Evolutionary conservation across 2,888 invertebrate genomes (phyloP), one percentile per base, ranked within the genome.

Genomic region (Polia nebulosa): DNA sequence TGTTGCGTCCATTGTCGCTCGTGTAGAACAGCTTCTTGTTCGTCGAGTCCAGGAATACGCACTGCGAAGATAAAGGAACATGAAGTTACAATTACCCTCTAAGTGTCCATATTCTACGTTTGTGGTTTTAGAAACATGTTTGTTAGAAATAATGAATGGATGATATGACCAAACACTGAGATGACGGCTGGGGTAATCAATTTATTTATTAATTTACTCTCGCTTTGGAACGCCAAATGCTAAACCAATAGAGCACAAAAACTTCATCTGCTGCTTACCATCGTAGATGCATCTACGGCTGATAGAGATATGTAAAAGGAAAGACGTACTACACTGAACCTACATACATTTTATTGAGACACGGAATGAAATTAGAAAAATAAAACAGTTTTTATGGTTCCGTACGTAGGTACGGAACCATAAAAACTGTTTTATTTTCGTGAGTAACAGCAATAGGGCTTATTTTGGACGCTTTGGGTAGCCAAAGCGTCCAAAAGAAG

Each of bases 1-100:
- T 97, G n/a, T 94, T 96, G 49, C 92, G 93, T 0, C 98, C 98
- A 93, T 97, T 97, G 91, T 99, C 96, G 51, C 93, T 96, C 0
- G 98, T 98, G 64, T 97, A 97, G 89, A 97, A 98, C 36, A 98
- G 94, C 78, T 97, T 96, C 86, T 97, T 97, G 89, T 98, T 97
- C 45, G 96, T 95, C 2, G 97, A 96, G 90, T 99, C 99, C 60
- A 98, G 97, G 91, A 99, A 99, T 0, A 99, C 97, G 91, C 98
- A 98, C 98, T 99, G 94, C 74, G 91, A 90, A 49, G 57, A 65
- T 78, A 57, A n/a, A n/a, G 7, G 1, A 53, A 47, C 9, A 49
- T 57, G 11, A 27, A 53, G 1, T 20, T 44, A 47, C 8, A 41
- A 36, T 22, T 29, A 39, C 20, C 17, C n/a, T n/a, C 17, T 15